Conservation (phyloP, 2,888 invertebrate species). For the Amblyteles armatorius region DNA sequence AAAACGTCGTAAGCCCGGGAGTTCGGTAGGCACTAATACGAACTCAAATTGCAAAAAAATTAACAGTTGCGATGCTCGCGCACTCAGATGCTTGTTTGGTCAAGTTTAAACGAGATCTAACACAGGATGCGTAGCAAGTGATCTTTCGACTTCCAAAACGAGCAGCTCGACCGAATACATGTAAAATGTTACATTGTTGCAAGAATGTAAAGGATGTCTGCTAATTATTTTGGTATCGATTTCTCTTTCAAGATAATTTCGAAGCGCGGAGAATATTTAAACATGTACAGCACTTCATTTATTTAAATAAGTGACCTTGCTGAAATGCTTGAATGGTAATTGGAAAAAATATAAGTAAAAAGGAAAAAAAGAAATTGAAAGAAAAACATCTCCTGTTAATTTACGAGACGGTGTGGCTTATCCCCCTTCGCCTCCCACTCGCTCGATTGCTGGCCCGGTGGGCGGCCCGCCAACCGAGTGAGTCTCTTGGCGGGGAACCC, state of each 20-base stretch:
- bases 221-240: background rate
- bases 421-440: background rate
- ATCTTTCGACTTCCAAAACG: background rate
- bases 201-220: background rate
- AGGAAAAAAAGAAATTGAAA: too few relatives aligned
- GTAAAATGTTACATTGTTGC: background rate
- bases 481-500: background rate
- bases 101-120: background rate
- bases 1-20: too few relatives aligned
- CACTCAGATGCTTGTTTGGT: background rate
- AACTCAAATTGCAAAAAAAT: too few relatives aligned
- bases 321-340: too few relatives aligned
- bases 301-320: too few relatives aligned
- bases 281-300: background rate
- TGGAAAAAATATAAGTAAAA: too few relatives aligned
- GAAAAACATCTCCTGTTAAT: too few relatives aligned
- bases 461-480: background rate
- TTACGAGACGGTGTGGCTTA: background rate
- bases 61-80: background rate
- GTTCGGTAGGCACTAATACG: too few relatives aligned
- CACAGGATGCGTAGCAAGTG: background rate
- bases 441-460: background rate
- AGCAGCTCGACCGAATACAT: background rate
- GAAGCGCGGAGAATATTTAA: background rate
- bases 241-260: too few relatives aligned